These are phyloP conservation scores for Danio aesculapii DNA, from an alignment of 2,797 vertebrate genomes.

Conservation along the genomic window DNA sequence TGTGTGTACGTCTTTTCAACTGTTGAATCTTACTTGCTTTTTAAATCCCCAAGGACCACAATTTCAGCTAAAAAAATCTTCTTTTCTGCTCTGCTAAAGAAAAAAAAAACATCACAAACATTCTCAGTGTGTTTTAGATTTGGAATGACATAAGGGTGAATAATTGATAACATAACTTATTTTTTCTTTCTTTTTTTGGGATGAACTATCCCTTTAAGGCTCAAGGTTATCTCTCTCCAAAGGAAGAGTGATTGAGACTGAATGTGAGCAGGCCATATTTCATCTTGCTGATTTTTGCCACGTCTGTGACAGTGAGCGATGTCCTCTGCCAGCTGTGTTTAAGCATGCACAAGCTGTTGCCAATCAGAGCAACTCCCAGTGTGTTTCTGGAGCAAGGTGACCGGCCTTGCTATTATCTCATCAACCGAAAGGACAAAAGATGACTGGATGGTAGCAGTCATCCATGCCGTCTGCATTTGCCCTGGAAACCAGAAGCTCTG, in stretches of 20 bases:
- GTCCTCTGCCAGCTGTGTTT: conserved; percentile 35
- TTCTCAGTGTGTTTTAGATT: background rate
- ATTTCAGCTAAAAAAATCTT: too few relatives aligned
- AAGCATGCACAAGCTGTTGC: conserved; percentile 46
- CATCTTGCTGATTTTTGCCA: conserved; percentile 35
- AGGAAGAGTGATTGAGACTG: conserved; percentile 14
- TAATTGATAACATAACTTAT: background rate
- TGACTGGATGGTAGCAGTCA: conserved; percentile 39
- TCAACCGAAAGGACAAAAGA: conserved; percentile 53
- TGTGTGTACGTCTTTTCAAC: too few relatives aligned
- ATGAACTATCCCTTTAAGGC: conserved; percentile 17
- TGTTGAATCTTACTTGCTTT: too few relatives aligned
- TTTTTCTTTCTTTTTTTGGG: background rate
- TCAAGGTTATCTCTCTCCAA: conserved; percentile 54
- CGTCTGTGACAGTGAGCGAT: conserved; percentile 47
- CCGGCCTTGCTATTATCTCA: conserved; percentile 60
- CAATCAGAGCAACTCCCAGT: conserved; percentile 39
- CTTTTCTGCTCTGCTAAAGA: too few relatives aligned
- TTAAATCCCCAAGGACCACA: too few relatives aligned
- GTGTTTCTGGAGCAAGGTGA: conserved; percentile 60
- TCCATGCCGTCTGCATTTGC: conserved; percentile 56
- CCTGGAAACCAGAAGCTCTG: conserved; percentile 61
- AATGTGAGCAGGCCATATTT: conserved; percentile 38
- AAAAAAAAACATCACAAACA: too few relatives aligned
- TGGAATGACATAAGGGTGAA: background rate